Conservation (phyloP, 2,797 vertebrate genomes). For the Synaphobranchus kaupii region DNA sequence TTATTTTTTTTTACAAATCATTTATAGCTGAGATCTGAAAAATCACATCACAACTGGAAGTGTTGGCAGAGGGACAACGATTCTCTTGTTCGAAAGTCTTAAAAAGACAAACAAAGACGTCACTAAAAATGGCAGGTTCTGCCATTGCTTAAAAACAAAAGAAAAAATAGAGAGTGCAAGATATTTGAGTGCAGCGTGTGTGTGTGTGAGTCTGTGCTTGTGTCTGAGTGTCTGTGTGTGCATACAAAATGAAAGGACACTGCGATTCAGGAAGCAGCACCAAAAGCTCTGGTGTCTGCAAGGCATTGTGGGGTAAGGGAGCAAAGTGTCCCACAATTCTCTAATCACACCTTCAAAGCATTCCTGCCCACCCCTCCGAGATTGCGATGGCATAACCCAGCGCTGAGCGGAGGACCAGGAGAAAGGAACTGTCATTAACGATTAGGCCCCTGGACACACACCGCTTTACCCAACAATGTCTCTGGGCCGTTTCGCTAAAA, state of each 20-base stretch:
- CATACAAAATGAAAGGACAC: neutral
- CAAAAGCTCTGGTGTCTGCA: neutral
- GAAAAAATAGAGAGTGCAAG: neutral
- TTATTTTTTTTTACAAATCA: neutral
- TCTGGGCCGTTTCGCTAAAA: neutral
- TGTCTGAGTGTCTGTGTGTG: neutral
- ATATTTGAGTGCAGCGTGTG: neutral
- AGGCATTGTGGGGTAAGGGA: neutral
- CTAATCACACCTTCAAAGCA: neutral
- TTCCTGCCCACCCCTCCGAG: neutral
- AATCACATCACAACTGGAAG: neutral
- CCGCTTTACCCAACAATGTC: neutral
- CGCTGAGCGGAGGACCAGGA: neutral
- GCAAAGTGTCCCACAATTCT: neutral
- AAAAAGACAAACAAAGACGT: neutral
- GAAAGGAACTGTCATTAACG: neutral
- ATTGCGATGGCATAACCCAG: neutral
- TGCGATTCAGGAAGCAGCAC: neutral
- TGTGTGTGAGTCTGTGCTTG: neutral
- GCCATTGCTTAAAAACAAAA: neutral
- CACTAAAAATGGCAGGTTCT: neutral
- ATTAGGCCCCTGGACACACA: neutral
- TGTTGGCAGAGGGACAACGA: neutral
- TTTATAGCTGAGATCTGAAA: neutral
- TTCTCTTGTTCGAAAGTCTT: neutral